Evolutionary conservation across 2,888 invertebrate species (phyloP), one percentile per base, ranked within the genome.

Genomic region (Phalera bucephala): DNA sequence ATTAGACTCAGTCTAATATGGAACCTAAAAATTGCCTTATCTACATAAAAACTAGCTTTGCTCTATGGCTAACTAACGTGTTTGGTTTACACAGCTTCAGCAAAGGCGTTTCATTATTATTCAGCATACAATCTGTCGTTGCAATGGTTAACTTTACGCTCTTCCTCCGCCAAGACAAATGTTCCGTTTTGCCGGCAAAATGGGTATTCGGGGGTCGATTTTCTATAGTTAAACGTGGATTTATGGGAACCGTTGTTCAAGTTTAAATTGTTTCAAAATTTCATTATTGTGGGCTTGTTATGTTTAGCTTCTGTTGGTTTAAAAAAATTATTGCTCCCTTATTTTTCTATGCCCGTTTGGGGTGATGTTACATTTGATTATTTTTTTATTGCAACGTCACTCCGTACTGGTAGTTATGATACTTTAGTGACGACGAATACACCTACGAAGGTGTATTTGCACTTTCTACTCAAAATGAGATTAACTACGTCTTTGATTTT

Each of bases 81-180:
- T 68, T 62, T 57, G 55, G 45, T 64, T 56, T 52, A 64, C 45
- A 42, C 41, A 45, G 42, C 40, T 40, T 40, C 31, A 29, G 36
- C 30, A 28, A 45, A 27, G 31, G 42, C 45, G 47, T 55, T 50
- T 45, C 62, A 59, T 67, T 67, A 65, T 48, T 60, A 67, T 67
- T 67, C 63, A 64, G 52, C 38, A 42, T 49, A 58, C 59, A 67
- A 65, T 58, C 61, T 59, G 50, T 35, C 37, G 23, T 46, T 53
- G 64, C 52, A 58, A 53, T 38, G 40, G 41, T 52, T 40, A 47
- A 49, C 56, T 59, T 50, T 45, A 36, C 48, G 22, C 37, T 30
- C 39, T 56, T 56, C 47, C 37, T 7, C 29, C 20, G 28, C 27
- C 23, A 39, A 39, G 26, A 43, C 38, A 39, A 45, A 39, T 41